These are phyloP conservation scores for Portunus trituberculatus DNA, from an alignment of 1,140 invertebrate species.

Conservation along the genomic window DNA sequence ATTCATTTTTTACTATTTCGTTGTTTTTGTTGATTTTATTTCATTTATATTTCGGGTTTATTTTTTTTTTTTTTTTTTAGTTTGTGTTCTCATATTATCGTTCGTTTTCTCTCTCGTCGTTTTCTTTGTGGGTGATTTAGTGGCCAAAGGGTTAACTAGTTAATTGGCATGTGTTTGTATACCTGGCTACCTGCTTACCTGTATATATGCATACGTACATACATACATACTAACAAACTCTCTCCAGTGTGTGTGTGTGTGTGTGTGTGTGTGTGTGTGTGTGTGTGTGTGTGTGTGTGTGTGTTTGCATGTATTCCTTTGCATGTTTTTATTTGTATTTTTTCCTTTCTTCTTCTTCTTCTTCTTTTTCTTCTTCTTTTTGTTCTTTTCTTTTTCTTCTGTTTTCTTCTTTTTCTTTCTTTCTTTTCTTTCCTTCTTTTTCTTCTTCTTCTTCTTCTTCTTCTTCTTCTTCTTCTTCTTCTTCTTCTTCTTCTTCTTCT, in stretches of 20 bases:
- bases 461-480: not conserved
- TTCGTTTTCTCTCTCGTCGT: too few species aligned
- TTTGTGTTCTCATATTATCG: too few species aligned
- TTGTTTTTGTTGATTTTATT: too few species aligned
- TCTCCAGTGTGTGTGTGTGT: not conserved
- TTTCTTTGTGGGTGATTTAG: too few species aligned
- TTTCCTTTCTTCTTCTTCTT: too few species aligned
- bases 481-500: too few species aligned
- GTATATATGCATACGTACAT: slow-evolving; percentile 34
- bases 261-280: slow-evolving; percentile 29
- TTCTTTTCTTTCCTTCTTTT: not conserved
- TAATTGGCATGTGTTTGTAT: not conserved
- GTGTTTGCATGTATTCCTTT: not conserved
- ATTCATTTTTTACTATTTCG: too few species aligned
- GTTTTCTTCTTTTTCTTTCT: not conserved
- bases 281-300: not conserved
- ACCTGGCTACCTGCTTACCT: not conserved
- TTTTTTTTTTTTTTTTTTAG: too few species aligned
- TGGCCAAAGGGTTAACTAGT: not conserved
- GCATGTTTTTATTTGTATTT: not conserved
- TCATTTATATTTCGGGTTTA: too few species aligned
- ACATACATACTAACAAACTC: not conserved
- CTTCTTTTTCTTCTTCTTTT: too few species aligned
- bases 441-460: not conserved
- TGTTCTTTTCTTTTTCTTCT: too few species aligned